phyloP scores from a whole-genome alignment of 2,888 invertebrate genomes.

The Rhamphomyia laevipes region DNA sequence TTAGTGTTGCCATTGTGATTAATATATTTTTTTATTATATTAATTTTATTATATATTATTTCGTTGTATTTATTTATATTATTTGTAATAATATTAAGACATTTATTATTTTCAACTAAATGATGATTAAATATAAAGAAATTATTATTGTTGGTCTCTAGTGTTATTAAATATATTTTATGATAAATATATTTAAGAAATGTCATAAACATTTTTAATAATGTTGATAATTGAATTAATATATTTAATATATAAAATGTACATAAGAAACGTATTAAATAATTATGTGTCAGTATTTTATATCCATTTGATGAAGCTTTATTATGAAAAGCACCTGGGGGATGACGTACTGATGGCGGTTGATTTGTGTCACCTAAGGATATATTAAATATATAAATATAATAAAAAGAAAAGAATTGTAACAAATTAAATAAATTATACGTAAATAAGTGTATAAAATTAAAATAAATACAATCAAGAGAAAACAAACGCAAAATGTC shows the following conservation, averaged over 20 bases:
- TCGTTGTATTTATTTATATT: too few species aligned
- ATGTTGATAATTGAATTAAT: not conserved
- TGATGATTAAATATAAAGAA: not conserved
- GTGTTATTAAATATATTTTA: not conserved
- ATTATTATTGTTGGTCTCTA: not conserved
- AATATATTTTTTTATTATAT: not conserved
- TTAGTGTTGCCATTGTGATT: not conserved
- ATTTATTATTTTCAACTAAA: not conserved
- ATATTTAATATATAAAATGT: not conserved
- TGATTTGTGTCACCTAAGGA: slow-evolving; percentile 33
- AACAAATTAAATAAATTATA: too few species aligned
- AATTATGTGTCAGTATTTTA: not conserved
- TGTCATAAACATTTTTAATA: not conserved
- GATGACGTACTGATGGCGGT: slow-evolving; percentile 35
- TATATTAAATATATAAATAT: not conserved
- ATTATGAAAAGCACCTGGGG: slow-evolving; percentile 39
- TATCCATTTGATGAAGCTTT: slow-evolving; percentile 30
- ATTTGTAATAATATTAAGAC: too few species aligned
- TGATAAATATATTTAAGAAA: not conserved
- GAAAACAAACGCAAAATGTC: too few species aligned
- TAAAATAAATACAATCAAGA: too few species aligned
- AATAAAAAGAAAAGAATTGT: too few species aligned
- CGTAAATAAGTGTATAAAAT: too few species aligned
- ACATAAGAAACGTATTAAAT: not conserved
- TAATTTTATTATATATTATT: not conserved